Base-by-base conservation (phyloP, 2,888 invertebrate species). In the Seira ritae region DNA sequence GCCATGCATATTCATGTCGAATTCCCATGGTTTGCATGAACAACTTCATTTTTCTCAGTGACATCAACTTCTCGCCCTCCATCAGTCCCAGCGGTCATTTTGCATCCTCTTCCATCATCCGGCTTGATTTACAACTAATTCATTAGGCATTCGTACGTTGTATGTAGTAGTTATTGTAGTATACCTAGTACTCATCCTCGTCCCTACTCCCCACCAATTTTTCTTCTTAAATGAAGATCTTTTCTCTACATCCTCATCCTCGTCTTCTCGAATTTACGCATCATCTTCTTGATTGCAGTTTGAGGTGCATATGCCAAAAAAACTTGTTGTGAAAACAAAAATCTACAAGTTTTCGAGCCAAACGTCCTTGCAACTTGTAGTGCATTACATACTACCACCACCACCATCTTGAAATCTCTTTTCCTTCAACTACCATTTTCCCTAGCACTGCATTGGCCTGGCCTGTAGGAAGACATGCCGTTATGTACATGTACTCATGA, bases 281-380 rank as follows among this genome's bases (percentile, higher is more conserved):
- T 31, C 8, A 31, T 31, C 8, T 8, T 31, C 31, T 31, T 31
- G 31, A 31, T 31, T 31, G 31, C 17, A 55, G 3, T n/a, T 55
- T 55, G 55, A 2, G 17, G 15, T n/a, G 55, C 55, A 17, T 55
- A 55, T 3, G n/a, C 55, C 55, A 55, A 55, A 55, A 55, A 55
- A 55, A 55, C 55, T 55, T 15, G 55, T 55, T 55, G 55, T 55
- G 55, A 55, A 55, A 55, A 55, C 55, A 55, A 55, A 55, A 55
- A n/a, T 55, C 17, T 3, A 55, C 55, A 55, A 55, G 55, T n/a
- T 55, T 55, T 55, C 17, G 3, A 55, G 55, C 55, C 55, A 55
- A 55, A 55, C 55, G 55, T 55, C 55, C 55, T 55, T 55, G 55
- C 55, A 55, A 31, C 8, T 31, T 31, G 31, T 31, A 31, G 31